These are phyloP conservation scores for Odontesthes bonariensis DNA, from an alignment of 2,113 vertebrate species.

Conservation along the genomic window DNA sequence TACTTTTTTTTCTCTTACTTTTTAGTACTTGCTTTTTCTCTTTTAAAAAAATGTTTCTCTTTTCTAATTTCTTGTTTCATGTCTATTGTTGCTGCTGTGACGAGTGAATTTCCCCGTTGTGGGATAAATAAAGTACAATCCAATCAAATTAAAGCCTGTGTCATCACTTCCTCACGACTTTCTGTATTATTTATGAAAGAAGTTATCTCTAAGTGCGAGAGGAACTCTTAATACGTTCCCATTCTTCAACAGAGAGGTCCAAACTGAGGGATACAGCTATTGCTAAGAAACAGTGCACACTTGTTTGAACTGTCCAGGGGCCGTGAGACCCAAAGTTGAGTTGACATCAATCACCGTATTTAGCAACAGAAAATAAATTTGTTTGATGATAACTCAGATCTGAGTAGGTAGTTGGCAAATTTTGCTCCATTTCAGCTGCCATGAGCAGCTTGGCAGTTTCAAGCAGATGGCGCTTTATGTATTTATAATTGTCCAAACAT, in stretches of 20 bases:
- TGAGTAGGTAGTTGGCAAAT: slow-evolving; percentile 72
- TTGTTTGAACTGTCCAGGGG: slow-evolving; percentile 21
- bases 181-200: slow-evolving; percentile 49
- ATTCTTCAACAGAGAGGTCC: slow-evolving; percentile 26
- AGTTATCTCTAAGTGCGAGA: slow-evolving; percentile 37
- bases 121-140: no score
- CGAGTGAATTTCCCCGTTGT: no score
- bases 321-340: slow-evolving; percentile 17
- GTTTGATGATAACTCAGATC: slow-evolving; percentile 67
- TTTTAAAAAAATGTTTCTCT: no score
- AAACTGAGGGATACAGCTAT: neutral
- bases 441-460: slow-evolving; percentile 62
- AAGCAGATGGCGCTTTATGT: slow-evolving; percentile 80
- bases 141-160: no score
- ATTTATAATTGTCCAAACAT: slow-evolving; percentile 80
- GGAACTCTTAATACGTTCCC: slow-evolving; percentile 4
- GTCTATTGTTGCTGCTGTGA: no score
- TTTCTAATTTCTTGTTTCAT: no score
- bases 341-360: slow-evolving; percentile 53
- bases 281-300: slow-evolving; percentile 13
- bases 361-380: slow-evolving; percentile 56
- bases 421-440: slow-evolving; percentile 70
- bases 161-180: no score
- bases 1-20: no score
- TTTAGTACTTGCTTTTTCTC: no score